Evolutionary conservation across 2,888 invertebrate genomes (phyloP).

Genomic region (Thumatha senex): DNA sequence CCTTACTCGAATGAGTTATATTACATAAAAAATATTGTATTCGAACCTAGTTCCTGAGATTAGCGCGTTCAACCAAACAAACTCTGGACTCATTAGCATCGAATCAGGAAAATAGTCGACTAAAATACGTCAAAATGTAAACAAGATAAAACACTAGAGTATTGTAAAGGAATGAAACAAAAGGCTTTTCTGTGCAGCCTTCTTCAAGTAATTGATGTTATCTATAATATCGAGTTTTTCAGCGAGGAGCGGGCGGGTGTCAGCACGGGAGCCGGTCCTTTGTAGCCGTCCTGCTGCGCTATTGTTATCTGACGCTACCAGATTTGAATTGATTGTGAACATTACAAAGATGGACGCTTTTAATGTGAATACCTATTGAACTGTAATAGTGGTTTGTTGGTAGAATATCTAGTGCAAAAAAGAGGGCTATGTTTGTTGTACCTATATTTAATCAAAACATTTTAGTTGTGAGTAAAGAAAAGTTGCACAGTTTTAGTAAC

Average conservation of each 20-base stretch:
- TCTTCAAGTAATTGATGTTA: constrained; percentile 47
- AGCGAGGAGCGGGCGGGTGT: background rate
- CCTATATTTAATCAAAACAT: background rate
- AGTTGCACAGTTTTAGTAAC: too few species aligned
- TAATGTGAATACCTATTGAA: constrained; percentile 1
- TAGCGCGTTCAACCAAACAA: too few species aligned
- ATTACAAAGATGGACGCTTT: constrained; percentile 6
- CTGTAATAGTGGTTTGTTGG: background rate
- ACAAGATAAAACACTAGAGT: constrained; percentile 28
- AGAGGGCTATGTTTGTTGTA: background rate
- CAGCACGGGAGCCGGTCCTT: background rate
- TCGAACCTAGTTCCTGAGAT: too few species aligned
- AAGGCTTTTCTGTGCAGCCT: constrained; percentile 11
- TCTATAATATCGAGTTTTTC: constrained; percentile 45
- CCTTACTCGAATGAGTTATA: too few species aligned
- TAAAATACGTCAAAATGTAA: background rate
- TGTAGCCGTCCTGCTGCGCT: constrained; percentile 2
- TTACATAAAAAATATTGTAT: too few species aligned
- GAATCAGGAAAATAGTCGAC: too few species aligned
- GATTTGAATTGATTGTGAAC: constrained; percentile 11
- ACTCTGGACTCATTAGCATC: too few species aligned
- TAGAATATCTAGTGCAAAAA: background rate
- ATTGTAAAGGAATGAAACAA: constrained; percentile 32
- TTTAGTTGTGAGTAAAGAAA: background rate
- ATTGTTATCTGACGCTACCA: constrained; percentile 1